Evolutionary conservation across 2,888 invertebrate species (phyloP).

Genomic region (Netelia fuscicornis): DNA sequence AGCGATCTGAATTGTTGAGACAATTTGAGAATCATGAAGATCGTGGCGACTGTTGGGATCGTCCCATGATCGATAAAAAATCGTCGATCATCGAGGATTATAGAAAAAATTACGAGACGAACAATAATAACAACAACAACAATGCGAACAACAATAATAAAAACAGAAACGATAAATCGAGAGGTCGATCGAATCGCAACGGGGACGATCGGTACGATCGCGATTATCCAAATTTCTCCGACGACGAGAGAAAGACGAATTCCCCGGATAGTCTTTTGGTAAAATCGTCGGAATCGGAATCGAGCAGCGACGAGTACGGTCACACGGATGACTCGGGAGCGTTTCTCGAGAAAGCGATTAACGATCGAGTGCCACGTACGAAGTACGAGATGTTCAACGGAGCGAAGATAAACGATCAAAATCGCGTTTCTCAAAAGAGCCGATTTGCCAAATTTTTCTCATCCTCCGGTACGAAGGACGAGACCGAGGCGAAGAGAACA

Average conservation of each 20-base stretch:
- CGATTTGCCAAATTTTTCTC: constrained; percentile 81
- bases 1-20: constrained; percentile 80
- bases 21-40: constrained; percentile 76
- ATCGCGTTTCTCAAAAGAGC: constrained; percentile 74
- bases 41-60: constrained; percentile 65
- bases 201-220: constrained; percentile 58
- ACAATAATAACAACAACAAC: constrained; percentile 73
- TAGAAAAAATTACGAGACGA: constrained; percentile 78
- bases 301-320: constrained; percentile 85
- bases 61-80: constrained; percentile 68
- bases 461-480: constrained; percentile 73
- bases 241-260: constrained; percentile 83
- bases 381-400: constrained; percentile 71
- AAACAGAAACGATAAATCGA: constrained; percentile 55
- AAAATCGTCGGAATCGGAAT: constrained; percentile 83
- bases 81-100: constrained; percentile 77
- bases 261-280: constrained; percentile 84
- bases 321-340: constrained; percentile 85
- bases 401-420: constrained; percentile 56
- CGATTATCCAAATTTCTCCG: constrained; percentile 76
- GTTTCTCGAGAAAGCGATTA: constrained; percentile 84
- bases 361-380: constrained; percentile 72
- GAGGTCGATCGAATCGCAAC: constrained; percentile 52
- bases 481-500: constrained; percentile 55
- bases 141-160: constrained; percentile 63